A percentile compares a stretch with the other conserved stretches of the same genome.
These are phyloP conservation scores for Hedya salicella DNA, from an alignment of 2,888 invertebrate genomes.

Conservation along the genomic window DNA sequence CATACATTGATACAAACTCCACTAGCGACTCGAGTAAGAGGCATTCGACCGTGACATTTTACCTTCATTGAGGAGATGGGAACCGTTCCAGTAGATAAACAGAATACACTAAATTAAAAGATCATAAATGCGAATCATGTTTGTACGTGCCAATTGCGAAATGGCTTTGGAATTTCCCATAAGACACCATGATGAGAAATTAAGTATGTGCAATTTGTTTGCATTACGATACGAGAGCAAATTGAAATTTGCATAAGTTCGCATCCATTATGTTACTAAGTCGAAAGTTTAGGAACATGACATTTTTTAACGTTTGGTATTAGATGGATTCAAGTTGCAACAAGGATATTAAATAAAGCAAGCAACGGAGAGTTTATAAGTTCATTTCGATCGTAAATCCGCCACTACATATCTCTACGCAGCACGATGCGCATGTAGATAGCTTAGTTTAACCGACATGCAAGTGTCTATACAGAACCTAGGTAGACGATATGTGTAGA, in stretches of 20 bases:
- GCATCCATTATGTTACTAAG: background rate
- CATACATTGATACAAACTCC: constrained; percentile 7
- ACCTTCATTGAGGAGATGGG: constrained; percentile 50
- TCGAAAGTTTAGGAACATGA: too few species aligned
- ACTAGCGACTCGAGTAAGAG: constrained; percentile 16
- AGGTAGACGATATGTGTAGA: background rate
- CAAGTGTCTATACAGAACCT: constrained; percentile 2
- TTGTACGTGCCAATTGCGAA: constrained; percentile 7
- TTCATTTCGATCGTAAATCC: constrained; percentile 22
- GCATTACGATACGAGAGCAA: background rate
- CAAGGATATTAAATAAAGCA: background rate
- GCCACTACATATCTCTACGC: constrained; percentile 1
- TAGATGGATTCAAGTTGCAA: too few species aligned
- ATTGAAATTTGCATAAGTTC: background rate
- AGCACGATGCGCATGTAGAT: background rate
- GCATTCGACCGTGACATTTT: constrained; percentile 61
- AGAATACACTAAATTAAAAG: constrained; percentile 21
- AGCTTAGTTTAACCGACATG: constrained; percentile 1
- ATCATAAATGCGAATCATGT: constrained; percentile 23
- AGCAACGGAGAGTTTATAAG: background rate
- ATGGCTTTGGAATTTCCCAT: constrained; percentile 6
- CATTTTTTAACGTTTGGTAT: too few species aligned
- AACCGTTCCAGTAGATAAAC: constrained; percentile 18
- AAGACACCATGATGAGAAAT: constrained; percentile 1
- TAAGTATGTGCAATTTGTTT: background rate